Evolutionary conservation across 2,113 vertebrate genomes (phyloP).

Genomic region (Neotragus moschatus): DNA sequence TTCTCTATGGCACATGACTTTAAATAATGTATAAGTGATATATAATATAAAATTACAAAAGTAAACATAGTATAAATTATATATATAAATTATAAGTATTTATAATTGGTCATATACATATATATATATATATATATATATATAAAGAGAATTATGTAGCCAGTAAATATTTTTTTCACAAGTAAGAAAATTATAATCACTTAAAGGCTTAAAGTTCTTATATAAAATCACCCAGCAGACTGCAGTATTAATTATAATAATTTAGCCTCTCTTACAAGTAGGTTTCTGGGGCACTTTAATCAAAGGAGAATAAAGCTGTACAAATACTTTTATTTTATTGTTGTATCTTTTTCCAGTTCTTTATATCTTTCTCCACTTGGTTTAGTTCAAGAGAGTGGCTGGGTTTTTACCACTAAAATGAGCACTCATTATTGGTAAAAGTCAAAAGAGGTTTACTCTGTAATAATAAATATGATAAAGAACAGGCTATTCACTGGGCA

Average conservation of each 20-base stretch:
- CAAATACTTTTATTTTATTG: conserved; percentile 58
- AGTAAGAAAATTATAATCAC: conserved; percentile 24
- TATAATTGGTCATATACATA: neutral
- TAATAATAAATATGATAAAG: conserved; percentile 29
- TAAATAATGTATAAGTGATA: neutral
- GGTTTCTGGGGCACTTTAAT: conserved; percentile 59
- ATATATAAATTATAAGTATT: neutral
- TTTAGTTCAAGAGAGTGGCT: conserved; percentile 39
- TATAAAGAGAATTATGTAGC: neutral
- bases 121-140: neutral
- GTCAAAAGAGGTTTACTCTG: conserved; percentile 45
- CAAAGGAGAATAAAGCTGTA: conserved; percentile 46
- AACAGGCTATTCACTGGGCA: neutral
- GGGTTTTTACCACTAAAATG: conserved; percentile 6
- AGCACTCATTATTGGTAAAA: conserved; percentile 27
- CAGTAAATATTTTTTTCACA: conserved; percentile 16
- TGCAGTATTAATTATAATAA: conserved; percentile 58
- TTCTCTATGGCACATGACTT: accelerated
- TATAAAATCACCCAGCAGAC: conserved; percentile 50
- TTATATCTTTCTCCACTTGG: conserved; percentile 47
- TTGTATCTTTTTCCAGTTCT: conserved; percentile 50
- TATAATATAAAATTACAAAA: neutral
- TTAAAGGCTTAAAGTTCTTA: conserved; percentile 45
- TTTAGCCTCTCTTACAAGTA: conserved; percentile 51
- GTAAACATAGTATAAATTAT: neutral